These are phyloP conservation scores for Ochropleura plecta DNA, from an alignment of 2,888 invertebrate genomes.

Conservation along the genomic window DNA sequence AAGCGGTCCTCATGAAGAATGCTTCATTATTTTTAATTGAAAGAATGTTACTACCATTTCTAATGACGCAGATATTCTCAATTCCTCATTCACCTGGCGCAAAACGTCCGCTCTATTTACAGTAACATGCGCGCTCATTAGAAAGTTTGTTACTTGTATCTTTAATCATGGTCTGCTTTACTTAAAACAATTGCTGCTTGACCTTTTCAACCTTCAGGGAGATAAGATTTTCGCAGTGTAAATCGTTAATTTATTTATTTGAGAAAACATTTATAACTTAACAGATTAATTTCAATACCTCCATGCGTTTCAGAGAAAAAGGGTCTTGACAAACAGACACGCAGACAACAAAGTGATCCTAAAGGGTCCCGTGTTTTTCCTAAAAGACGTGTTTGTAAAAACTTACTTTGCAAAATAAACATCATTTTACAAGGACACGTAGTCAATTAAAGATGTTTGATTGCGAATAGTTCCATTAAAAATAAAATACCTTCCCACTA, in stretches of 20 bases:
- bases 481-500: not conserved
- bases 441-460: not conserved
- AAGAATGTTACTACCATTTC: not conserved
- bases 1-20: no score
- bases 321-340: no score
- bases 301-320: no score
- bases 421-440: not conserved
- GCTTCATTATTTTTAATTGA: no score
- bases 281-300: no score
- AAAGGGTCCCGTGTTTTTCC: no score
- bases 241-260: no score
- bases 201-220: not conserved
- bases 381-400: no score
- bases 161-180: conserved; percentile 12
- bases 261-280: no score
- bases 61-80: conserved; percentile 20
- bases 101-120: conserved; percentile 13
- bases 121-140: conserved; percentile 29
- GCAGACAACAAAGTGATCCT: no score
- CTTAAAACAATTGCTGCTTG: not conserved
- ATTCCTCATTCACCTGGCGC: conserved; percentile 25
- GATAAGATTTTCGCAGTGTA: not conserved
- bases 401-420: no score
- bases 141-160: conserved; percentile 13
- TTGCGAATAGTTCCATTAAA: not conserved